These are phyloP conservation scores for Molossus molossus DNA, from an alignment of 2,797 vertebrate species.

Conservation along the genomic window DNA sequence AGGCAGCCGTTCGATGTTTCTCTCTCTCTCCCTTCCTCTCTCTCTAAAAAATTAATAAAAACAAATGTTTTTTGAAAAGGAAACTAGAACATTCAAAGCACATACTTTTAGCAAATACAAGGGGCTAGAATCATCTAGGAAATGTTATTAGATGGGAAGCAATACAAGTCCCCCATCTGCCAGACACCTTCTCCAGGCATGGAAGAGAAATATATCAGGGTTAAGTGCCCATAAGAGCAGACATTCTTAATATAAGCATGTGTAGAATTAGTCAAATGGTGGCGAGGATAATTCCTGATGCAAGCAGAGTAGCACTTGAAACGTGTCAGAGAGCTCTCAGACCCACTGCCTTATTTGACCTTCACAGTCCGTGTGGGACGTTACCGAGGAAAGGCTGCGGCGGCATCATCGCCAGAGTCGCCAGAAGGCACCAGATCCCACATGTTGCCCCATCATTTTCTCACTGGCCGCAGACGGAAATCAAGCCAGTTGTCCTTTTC, in stretches of 20 bases:
- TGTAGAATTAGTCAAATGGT: conserved; percentile 55
- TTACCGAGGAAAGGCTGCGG: background rate
- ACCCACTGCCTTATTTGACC: conserved; percentile 25
- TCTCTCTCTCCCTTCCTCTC: too few relatives aligned
- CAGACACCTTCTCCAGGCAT: conserved; percentile 28
- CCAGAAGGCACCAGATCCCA: conserved; percentile 27
- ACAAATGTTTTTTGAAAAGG: background rate
- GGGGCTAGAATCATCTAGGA: conserved; percentile 31
- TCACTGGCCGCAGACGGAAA: background rate
- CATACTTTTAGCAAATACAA: background rate
- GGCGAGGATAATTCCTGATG: conserved; percentile 17
- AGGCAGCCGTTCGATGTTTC: too few relatives aligned
- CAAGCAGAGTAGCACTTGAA: conserved; percentile 16
- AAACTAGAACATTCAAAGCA: conserved; percentile 33
- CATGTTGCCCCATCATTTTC: background rate
- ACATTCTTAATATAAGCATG: conserved; percentile 44
- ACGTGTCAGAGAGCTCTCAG: background rate
- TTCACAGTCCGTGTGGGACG: background rate
- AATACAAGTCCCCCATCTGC: conserved; percentile 40
- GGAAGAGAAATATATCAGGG: conserved; percentile 70
- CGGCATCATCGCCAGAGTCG: background rate
- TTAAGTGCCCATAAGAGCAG: conserved; percentile 67
- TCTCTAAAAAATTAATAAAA: too few relatives aligned
- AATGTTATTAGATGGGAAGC: conserved; percentile 54
- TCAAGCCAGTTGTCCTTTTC: conserved; percentile 42